Evolutionary conservation across 2,113 vertebrate genomes (phyloP), one percentile per base, ranked within the genome.

Genomic region (Pollimyrus isidori): DNA sequence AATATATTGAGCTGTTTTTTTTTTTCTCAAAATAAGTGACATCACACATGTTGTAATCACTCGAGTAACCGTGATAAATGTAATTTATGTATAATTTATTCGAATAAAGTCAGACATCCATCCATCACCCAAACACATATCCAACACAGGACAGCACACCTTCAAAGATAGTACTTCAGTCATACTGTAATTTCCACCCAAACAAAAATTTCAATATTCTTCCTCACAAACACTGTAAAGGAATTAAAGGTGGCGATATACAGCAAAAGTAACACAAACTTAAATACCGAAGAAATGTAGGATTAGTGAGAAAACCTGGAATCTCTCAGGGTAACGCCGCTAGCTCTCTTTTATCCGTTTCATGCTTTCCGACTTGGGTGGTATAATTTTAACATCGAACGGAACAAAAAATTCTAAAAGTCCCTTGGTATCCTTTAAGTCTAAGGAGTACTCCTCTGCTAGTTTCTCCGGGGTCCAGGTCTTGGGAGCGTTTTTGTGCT

Each of bases 401-500:
- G 97, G 97, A 91, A 96, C 92, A 92, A 99, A 99, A 93, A 97
- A 98, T 83, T 95, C 95, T 30, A 97, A 89, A 50, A 98, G 91
- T 42, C 96, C 94, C 89, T 94, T 95, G 26, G 97, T 96, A 1
- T 99, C 97, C 90, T 96, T 96, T 62, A 95, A 90, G 89, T 97
- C 96, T 92, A 99, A 94, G 84, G 91, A 94, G 92, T 97, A 99
- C 90, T 99, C 97, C 91, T 94, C 91, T 21, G 97, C 95, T 87
- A 99, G 95, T 94, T 96, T 98, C 89, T 97, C 95, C 6, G 95
- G 91, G 76, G 97, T 98, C 98, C 98, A 98, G 0, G 88, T 95
- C 52, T 96, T 90, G 73, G 97, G 98, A 83, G 94, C 87, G 35
- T 90, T 92, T 92, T 97, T 97, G 94, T 99, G 96, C 91, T 97